Evolutionary conservation across 2,888 invertebrate genomes (phyloP).

Genomic region (Pterostichus niger): DNA sequence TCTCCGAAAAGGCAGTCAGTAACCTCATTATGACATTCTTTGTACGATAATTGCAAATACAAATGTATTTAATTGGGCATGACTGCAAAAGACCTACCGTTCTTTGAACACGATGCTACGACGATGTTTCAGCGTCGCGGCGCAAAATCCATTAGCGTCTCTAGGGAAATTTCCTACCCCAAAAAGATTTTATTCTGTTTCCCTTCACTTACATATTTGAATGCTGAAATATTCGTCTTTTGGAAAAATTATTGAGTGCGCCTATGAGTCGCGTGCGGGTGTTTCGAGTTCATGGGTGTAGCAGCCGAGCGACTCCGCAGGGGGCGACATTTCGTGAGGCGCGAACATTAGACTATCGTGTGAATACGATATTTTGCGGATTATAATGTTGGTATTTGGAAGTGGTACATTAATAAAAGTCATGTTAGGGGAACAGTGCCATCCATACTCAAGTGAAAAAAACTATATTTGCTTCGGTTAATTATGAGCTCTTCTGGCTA

Average conservation of each 20-base stretch:
- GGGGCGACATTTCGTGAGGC: conserved; percentile 58
- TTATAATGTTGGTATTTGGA: conserved; percentile 53
- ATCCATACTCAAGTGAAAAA: conserved; percentile 43
- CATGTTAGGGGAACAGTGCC: conserved; percentile 32
- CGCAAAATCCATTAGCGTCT: conserved; percentile 32
- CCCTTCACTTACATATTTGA: neutral
- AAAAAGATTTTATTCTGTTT: neutral
- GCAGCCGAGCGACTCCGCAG: conserved; percentile 12
- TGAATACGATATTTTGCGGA: conserved; percentile 55
- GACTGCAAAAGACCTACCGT: conserved; percentile 61
- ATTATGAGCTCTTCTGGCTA: conserved; percentile 33
- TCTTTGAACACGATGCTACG: conserved; percentile 23
- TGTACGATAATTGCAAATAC: conserved; percentile 67
- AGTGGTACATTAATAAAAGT: conserved; percentile 61
- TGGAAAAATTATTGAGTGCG: neutral
- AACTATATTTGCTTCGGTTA: conserved; percentile 35
- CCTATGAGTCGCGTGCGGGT: conserved; percentile 4
- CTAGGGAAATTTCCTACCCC: conserved; percentile 10
- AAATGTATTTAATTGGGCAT: conserved; percentile 67
- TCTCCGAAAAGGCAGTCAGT: conserved; percentile 60
- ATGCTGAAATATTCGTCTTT: too few relatives aligned
- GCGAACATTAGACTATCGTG: conserved; percentile 51
- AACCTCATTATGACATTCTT: conserved; percentile 67
- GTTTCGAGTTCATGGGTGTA: conserved; percentile 38
- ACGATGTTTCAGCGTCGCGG: conserved; percentile 30